Evolutionary conservation across 2,113 vertebrate species (phyloP).

Genomic region (Dissostichus mawsoni): DNA sequence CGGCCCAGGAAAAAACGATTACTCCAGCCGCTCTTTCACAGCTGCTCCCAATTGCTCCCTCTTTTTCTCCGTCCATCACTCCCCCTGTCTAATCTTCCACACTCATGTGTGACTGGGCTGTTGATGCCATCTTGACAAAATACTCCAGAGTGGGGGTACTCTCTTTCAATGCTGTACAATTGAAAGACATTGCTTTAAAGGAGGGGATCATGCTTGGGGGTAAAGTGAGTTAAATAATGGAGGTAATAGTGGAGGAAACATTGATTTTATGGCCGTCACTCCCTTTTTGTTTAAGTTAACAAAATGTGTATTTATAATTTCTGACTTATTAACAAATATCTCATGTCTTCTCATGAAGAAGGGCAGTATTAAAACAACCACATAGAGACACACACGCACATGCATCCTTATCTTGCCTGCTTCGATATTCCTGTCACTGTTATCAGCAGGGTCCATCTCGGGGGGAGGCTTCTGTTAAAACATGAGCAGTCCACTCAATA

Average conservation of each 20-base stretch:
- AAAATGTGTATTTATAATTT: background rate
- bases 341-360: background rate
- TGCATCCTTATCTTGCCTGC: background rate
- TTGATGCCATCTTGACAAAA: conserved; percentile 59
- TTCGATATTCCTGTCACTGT: conserved; percentile 42
- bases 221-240: background rate
- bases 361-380: background rate
- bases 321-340: background rate
- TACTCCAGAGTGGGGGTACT: conserved; percentile 36
- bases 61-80: conserved; percentile 54
- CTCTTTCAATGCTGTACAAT: conserved; percentile 31
- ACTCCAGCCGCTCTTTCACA: conserved; percentile 71
- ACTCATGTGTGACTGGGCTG: conserved; percentile 48
- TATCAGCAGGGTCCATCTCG: conserved; percentile 44
- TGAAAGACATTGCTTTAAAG: background rate
- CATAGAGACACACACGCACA: background rate
- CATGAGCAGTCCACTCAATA: conserved; percentile 53
- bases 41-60: conserved; percentile 68
- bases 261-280: conserved; percentile 11
- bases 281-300: background rate
- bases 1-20: conserved; percentile 62
- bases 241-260: conserved; percentile 1
- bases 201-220: conserved; percentile 2
- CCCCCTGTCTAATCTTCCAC: conserved; percentile 35
- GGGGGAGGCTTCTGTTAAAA: conserved; percentile 53